Evolutionary conservation across 2,113 vertebrate species (phyloP), one percentile per base, ranked within the genome.

Genomic region (Onychostruthus taczanowskii): DNA sequence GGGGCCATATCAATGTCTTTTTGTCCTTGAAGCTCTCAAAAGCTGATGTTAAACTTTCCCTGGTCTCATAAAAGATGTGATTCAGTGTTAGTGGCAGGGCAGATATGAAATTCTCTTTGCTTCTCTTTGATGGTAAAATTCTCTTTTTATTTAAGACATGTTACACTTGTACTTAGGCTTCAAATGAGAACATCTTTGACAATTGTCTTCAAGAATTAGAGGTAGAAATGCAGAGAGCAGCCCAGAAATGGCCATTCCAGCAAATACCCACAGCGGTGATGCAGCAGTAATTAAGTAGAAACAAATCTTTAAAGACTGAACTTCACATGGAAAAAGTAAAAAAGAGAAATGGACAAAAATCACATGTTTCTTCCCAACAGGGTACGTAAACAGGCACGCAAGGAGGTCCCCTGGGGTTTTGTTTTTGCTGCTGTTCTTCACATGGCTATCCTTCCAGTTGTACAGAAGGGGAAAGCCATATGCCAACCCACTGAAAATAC

Each of bases 31-130:
- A 80, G 28, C 27, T 77, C 44, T 88, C 75, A 77, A 90, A 93
- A 83, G 55, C 33, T 77, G 44, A 74, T 70, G 59, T 77, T 86
- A 90, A 90, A 59, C 43, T 63, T 94, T 73, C 33, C 12, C 12
- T 16, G 3, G 10, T 83, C 53, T 84, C 49, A 41, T 49, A 76
- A 93, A 95, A 85, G 58, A 79, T 13, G 16, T 30, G 82, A 73
- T 77, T 74, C 33, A 26, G 47, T 30, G 50, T 49, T 49, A 30
- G 63, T 90, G 75, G 46, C 39, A 79, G 59, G 59, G 75, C 39
- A 83, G 50, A 50, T 39, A 49, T 77, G 43, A 83, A 96, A 96
- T 95, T 94, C 92, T 90, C 75, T 95, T 95, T 94, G 86, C 74
- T 92, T 70, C 56, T 53, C 83, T 92, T 95, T 96, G 92, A 79